A percentile compares a stretch with the other conserved stretches of the same genome.
Conservation (phyloP, 2,888 invertebrate genomes). For the Cepaea hortensis region DNA sequence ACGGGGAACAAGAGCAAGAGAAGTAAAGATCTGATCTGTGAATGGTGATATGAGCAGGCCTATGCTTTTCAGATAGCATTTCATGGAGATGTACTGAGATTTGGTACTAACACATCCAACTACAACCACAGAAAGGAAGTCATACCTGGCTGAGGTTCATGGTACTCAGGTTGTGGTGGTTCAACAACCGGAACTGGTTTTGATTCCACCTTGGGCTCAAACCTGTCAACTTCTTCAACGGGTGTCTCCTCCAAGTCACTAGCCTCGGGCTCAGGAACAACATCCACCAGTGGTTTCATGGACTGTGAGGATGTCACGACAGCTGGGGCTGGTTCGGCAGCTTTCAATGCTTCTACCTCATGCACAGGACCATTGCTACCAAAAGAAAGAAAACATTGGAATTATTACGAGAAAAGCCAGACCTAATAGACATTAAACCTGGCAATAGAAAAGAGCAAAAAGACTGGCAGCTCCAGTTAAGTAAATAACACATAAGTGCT, state of each 20-base stretch:
- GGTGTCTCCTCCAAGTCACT: conserved; percentile 16
- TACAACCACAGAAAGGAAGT: background rate
- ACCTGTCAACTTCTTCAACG: conserved; percentile 26
- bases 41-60: too few species aligned
- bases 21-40: too few species aligned
- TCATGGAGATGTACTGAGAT: too few species aligned
- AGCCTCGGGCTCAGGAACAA: conserved; percentile 2
- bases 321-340: conserved; percentile 47
- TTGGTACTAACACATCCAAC: too few species aligned
- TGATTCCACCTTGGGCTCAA: conserved; percentile 62
- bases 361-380: conserved; percentile 70
- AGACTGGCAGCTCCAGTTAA: background rate
- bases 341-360: conserved; percentile 71
- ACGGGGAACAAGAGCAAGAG: too few species aligned
- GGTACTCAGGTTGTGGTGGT: conserved; percentile 25
- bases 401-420: background rate
- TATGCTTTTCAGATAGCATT: too few species aligned
- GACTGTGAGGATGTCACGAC: conserved; percentile 19
- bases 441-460: background rate
- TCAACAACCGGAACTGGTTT: conserved; percentile 70
- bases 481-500: background rate
- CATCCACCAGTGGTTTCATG: conserved; percentile 28
- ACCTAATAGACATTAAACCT: background rate
- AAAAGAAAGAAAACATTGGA: background rate
- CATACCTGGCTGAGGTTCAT: conserved; percentile 42